Percentiles rank a stretch among this genome's conserved stretches.
phyloP scores from a whole-genome alignment of 1,140 invertebrate species.

The Asbolus verrucosus region DNA sequence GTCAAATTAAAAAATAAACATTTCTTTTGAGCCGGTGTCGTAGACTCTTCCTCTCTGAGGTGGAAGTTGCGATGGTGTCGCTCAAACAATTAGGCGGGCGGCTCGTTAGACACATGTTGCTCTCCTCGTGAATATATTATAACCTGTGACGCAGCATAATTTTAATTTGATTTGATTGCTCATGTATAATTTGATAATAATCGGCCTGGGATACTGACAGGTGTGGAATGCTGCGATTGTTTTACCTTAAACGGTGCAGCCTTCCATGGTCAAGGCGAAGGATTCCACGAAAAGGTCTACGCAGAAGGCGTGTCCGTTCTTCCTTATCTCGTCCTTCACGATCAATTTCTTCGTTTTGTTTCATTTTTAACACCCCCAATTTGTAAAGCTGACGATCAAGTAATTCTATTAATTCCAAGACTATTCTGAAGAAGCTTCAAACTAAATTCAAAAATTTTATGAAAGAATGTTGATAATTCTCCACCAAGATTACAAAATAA shows the following conservation, averaged over 20 bases:
- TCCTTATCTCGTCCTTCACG: too few species aligned
- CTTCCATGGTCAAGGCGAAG: background rate
- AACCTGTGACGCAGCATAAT: slow-evolving; percentile 57
- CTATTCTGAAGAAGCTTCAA: too few species aligned
- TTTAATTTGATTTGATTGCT: slow-evolving; percentile 61
- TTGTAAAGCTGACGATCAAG: too few species aligned
- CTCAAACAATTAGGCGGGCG: slow-evolving; percentile 49
- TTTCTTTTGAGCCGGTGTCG: slow-evolving; percentile 34
- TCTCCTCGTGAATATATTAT: slow-evolving; percentile 57
- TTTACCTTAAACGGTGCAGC: slow-evolving; percentile 43
- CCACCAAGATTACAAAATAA: too few species aligned
- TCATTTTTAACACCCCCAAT: too few species aligned
- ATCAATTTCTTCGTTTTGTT: too few species aligned
- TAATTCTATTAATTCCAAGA: too few species aligned
- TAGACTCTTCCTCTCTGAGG: background rate
- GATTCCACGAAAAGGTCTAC: too few species aligned
- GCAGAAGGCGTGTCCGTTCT: too few species aligned
- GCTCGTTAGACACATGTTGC: slow-evolving; percentile 56
- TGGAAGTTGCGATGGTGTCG: slow-evolving; percentile 45
- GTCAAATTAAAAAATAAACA: slow-evolving; percentile 46
- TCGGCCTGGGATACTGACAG: slow-evolving; percentile 50
- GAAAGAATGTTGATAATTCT: too few species aligned
- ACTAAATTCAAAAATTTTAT: too few species aligned
- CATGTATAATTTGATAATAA: slow-evolving; percentile 61
- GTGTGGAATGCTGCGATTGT: slow-evolving; percentile 48